Base-by-base conservation (phyloP, 2,888 invertebrate genomes). In the Bellardia bayeri region DNA sequence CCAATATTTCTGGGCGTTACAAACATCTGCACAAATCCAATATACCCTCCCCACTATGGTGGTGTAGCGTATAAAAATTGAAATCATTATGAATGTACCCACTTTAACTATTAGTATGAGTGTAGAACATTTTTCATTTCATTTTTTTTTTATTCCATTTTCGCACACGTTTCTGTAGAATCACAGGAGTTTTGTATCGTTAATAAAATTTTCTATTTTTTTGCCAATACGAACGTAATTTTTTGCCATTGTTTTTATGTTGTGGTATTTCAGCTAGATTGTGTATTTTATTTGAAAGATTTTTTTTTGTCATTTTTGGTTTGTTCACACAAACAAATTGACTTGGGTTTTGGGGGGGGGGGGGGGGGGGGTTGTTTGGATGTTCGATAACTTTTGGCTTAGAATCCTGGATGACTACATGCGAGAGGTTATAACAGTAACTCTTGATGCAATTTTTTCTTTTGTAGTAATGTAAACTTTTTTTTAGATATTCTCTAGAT, bases 171-270 rank as follows among this genome's bases (percentile, higher is more conserved):
- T 64, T 72, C 72, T 9, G 3, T 54, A 54, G 30, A 82, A 86
- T 82, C 82, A 86, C 85, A 86, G 86, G 83, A 87, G 86, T 76
- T 84, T 76, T 81, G 86, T 83, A 76, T 83, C 80, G 71, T 87
- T 87, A 80, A 80, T 80, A 87, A 83, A 87, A 87, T 83, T 75
- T 83, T 51, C 54, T 13, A 75, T 23, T 76, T 64, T 83, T 82
- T 79, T 82, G n/a, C 37, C 40, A 2, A 63, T 49, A 51, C 13
- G 23, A 56, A 69, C 30, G 69, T 76, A 83, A 71, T 83, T 82
- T 79, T 82, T 80, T 79, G 45, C 56, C 66, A 83, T 87, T 87
- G 87, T 87, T 85, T 79, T 78, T 56, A 64, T 82, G 79, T 82
- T 87, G 85, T 58, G 87, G 82, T 78, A 72, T 79, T 82, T 68